Percentiles rank a stretch among this genome's conserved stretches.
Evolutionary conservation across 2,888 invertebrate species (phyloP).

Genomic region (Tinea semifulvella): DNA sequence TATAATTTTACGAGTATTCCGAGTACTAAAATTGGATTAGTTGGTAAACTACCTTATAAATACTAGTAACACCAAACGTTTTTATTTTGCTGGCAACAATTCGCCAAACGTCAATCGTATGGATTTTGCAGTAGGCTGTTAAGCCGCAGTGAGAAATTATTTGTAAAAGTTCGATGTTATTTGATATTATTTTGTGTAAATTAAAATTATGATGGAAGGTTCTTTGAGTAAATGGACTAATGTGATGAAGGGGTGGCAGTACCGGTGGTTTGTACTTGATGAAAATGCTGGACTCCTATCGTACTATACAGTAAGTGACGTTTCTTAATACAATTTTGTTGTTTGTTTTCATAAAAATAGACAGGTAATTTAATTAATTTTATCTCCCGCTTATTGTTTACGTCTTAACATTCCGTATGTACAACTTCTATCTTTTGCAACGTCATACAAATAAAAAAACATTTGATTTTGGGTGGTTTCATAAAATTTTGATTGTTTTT

Average conservation of each 20-base stretch:
- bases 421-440: no score
- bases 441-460: no score
- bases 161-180: conserved; percentile 49
- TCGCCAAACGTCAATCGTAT: conserved; percentile 42
- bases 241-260: conserved; percentile 99
- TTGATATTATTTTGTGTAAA: conserved; percentile 39
- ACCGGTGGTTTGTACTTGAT: conserved; percentile 98
- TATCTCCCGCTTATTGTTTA: conserved; percentile 20
- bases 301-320: conserved; percentile 92
- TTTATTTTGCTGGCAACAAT: neutral
- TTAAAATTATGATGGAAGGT: conserved; percentile 80
- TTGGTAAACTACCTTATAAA: no score
- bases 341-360: neutral
- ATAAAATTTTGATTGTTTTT: no score
- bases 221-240: conserved; percentile 97
- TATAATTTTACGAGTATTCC: no score
- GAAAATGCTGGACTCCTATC: conserved; percentile 95
- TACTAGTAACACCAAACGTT: no score
- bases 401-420: no score
- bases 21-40: no score
- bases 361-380: conserved; percentile 13
- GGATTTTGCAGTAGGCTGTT: conserved; percentile 44
- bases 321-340: conserved; percentile 22
- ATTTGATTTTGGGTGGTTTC: no score
- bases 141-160: conserved; percentile 45